These are phyloP conservation scores for Lagopus muta DNA, from an alignment of 2,113 vertebrate genomes.

Conservation along the genomic window DNA sequence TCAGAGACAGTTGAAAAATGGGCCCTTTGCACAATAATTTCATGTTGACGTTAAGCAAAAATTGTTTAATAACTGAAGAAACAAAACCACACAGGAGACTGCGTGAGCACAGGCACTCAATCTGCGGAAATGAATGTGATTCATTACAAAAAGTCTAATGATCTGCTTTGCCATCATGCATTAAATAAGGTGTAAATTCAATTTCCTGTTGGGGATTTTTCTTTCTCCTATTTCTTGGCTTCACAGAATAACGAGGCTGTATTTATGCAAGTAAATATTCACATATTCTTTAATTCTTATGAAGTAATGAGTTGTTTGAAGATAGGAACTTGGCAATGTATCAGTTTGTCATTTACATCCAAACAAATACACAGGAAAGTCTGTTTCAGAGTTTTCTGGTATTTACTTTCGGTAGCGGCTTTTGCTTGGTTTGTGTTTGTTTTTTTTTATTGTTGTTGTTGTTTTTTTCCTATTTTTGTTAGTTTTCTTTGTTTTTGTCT, in stretches of 20 bases:
- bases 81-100: background rate
- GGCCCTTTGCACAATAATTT: background rate
- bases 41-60: background rate
- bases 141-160: slow-evolving; percentile 9
- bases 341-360: slow-evolving; percentile 40
- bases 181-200: slow-evolving; percentile 35
- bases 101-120: background rate
- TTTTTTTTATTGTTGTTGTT: no score
- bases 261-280: background rate
- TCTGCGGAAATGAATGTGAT: background rate
- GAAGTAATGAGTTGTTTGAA: slow-evolving; percentile 38
- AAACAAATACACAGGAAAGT: slow-evolving; percentile 27
- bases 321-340: slow-evolving; percentile 37
- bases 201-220: slow-evolving; percentile 49
- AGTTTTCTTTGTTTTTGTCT: background rate
- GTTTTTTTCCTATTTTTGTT: background rate
- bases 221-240: slow-evolving; percentile 20
- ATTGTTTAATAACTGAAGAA: background rate
- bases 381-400: background rate
- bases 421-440: background rate
- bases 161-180: background rate
- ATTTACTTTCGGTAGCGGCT: background rate
- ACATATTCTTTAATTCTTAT: slow-evolving; percentile 7
- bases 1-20: background rate
- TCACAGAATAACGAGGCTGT: background rate